These are phyloP conservation scores for Cirrhinus molitorella DNA, from an alignment of 2,797 vertebrate species.

Conservation along the genomic window DNA sequence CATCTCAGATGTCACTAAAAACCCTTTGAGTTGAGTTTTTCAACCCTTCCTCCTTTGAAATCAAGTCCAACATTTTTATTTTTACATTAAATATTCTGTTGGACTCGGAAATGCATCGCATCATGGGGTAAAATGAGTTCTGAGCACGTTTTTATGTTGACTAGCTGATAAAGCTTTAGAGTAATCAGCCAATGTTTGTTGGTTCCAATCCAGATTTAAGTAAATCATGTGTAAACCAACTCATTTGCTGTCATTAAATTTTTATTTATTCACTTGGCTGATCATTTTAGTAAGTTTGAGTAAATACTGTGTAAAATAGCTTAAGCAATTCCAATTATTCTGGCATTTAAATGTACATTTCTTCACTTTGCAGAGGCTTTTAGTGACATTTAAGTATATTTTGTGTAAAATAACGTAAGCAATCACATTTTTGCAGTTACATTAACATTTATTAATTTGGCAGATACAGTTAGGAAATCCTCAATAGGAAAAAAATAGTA, in stretches of 20 bases:
- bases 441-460: neutral
- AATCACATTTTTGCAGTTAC: neutral
- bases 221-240: neutral
- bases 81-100: neutral
- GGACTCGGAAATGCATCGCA: neutral
- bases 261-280: neutral
- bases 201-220: neutral
- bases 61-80: neutral
- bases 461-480: too few relatives aligned
- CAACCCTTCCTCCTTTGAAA: neutral
- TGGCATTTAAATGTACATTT: neutral
- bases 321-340: neutral
- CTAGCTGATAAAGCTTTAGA: neutral
- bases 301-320: neutral
- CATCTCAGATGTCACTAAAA: neutral
- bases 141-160: neutral
- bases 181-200: neutral
- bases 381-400: neutral
- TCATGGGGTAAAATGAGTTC: neutral
- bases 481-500: too few relatives aligned
- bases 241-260: neutral
- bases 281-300: neutral
- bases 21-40: too few relatives aligned
- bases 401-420: neutral
- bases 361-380: neutral